Evolutionary conservation across 2,888 invertebrate species (phyloP).

Genomic region (Ophioninae sp.): DNA sequence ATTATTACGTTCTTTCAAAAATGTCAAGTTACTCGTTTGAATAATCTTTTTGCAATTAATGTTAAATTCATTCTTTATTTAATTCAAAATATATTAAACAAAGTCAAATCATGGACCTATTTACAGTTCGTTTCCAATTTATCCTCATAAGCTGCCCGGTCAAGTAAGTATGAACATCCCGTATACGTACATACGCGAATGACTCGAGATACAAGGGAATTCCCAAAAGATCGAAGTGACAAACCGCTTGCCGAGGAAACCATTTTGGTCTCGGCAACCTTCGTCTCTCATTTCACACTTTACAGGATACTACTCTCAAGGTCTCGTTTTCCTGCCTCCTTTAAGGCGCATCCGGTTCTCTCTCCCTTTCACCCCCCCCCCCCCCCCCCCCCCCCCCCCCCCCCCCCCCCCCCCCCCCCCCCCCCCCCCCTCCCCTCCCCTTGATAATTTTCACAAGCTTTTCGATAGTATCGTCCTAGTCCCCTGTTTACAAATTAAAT

Average conservation of each 20-base stretch:
- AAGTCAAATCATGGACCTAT: not conserved
- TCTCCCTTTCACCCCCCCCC: not conserved
- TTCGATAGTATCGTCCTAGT: no score
- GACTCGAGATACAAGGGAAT: constrained; percentile 37
- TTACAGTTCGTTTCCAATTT: not conserved
- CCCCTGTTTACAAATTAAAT: no score
- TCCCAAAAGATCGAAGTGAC: constrained; percentile 36
- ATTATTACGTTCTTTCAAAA: no score
- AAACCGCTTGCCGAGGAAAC: constrained; percentile 27
- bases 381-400: not conserved
- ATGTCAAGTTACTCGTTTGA: no score
- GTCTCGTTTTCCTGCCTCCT: constrained; percentile 37
- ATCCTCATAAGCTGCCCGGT: not conserved
- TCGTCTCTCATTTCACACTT: constrained; percentile 36
- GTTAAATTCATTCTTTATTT: no score
- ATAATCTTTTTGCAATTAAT: no score
- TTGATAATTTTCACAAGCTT: no score
- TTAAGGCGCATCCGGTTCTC: constrained; percentile 52
- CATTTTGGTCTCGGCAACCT: constrained; percentile 28
- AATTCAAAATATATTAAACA: not conserved
- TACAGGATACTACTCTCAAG: constrained; percentile 44
- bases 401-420: not conserved
- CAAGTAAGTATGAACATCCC: not conserved
- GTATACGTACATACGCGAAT: not conserved
- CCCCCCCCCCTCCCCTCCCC: not conserved